Percentiles rank a stretch among this genome's conserved stretches.
These are phyloP conservation scores for Diplolepis rosae DNA, from an alignment of 2,888 invertebrate species.

Conservation along the genomic window DNA sequence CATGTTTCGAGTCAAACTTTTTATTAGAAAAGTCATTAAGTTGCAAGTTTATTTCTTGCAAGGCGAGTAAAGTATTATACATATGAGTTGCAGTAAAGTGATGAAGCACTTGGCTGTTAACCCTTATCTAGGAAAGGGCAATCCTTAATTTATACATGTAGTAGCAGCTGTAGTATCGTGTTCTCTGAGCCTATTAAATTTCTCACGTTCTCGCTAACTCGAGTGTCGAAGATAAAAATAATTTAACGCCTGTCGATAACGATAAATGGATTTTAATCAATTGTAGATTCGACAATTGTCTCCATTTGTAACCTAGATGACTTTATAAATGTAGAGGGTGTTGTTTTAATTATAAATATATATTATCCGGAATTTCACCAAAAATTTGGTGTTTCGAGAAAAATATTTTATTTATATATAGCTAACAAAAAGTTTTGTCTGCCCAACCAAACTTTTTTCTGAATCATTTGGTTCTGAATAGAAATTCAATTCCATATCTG, in stretches of 20 bases:
- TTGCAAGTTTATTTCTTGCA: not conserved
- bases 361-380: too few relatives aligned
- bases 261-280: not conserved
- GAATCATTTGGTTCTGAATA: too few relatives aligned
- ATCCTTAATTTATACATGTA: conserved; percentile 12
- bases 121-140: conserved; percentile 23
- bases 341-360: too few relatives aligned
- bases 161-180: conserved; percentile 16
- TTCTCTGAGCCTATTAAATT: conserved; percentile 21
- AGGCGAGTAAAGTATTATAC: not conserved
- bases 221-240: not conserved
- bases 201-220: conserved; percentile 11
- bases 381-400: too few relatives aligned
- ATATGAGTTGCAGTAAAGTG: not conserved
- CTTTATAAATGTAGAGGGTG: too few relatives aligned
- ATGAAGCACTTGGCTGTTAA: conserved; percentile 11
- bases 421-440: too few relatives aligned
- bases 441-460: too few relatives aligned
- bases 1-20: not conserved
- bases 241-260: not conserved
- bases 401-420: too few relatives aligned
- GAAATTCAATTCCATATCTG: too few relatives aligned
- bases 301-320: not conserved
- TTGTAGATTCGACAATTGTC: not conserved
- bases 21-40: not conserved